Evolutionary conservation across 2,113 vertebrate genomes (phyloP).

Genomic region (Zosterops pallidus): DNA sequence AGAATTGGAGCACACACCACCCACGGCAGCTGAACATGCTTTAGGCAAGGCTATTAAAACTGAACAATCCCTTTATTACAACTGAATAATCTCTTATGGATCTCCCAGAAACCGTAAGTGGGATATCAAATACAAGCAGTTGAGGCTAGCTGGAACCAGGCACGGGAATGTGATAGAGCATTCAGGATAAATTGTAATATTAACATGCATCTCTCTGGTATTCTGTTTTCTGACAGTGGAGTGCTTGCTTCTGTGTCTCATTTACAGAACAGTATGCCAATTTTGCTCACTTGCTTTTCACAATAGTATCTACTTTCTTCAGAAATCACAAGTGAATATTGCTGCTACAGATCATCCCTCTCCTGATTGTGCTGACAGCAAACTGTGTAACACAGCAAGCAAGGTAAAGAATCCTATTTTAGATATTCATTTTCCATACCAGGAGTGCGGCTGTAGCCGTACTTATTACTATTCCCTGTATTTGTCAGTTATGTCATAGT

Average conservation of each 20-base stretch:
- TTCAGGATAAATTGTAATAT: background rate
- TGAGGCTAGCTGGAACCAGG: background rate
- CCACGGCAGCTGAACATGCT: background rate
- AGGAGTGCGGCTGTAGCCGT: background rate
- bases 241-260: background rate
- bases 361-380: background rate
- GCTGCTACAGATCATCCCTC: background rate
- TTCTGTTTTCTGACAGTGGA: background rate
- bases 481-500: background rate
- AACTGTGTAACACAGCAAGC: background rate
- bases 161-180: background rate
- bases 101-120: background rate
- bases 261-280: background rate
- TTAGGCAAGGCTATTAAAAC: background rate
- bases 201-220: background rate
- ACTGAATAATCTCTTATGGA: background rate
- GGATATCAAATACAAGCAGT: background rate
- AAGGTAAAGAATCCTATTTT: background rate
- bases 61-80: background rate
- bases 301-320: background rate
- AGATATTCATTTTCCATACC: background rate
- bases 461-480: background rate
- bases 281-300: background rate
- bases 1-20: background rate
- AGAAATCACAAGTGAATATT: background rate